phyloP scores from a whole-genome alignment of 1,140 invertebrate genomes.

The Nixonia krombeini region DNA sequence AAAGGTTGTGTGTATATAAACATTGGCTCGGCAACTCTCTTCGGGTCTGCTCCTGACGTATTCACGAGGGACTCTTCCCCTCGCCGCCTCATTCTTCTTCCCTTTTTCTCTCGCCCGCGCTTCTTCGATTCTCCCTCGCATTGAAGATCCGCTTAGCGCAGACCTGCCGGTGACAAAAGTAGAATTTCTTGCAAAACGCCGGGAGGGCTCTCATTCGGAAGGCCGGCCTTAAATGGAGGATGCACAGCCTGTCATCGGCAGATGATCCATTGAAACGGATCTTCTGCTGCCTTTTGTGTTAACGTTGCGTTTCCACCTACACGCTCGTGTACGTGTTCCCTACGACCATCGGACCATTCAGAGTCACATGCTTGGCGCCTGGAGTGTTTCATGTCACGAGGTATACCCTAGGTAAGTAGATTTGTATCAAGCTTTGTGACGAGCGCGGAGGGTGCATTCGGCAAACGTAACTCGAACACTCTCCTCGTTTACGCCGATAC shows the following conservation, averaged over 20 bases:
- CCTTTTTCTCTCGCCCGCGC: conserved; percentile 8
- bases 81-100: conserved; percentile 14
- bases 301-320: background rate
- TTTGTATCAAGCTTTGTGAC: conserved; percentile 2
- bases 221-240: conserved; percentile 15
- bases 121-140: conserved; percentile 19
- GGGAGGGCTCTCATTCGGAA: conserved; percentile 41
- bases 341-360: conserved; percentile 9
- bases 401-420: background rate
- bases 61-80: too few relatives aligned
- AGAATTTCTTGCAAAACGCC: conserved; percentile 46
- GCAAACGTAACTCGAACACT: too few relatives aligned
- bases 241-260: conserved; percentile 49
- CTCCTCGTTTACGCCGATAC: too few relatives aligned
- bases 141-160: conserved; percentile 4
- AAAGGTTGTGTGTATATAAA: conserved; percentile 3
- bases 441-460: background rate
- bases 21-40: background rate
- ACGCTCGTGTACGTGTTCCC: too few relatives aligned
- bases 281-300: conserved; percentile 14
- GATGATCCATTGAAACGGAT: conserved; percentile 59
- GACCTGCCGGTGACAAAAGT: conserved; percentile 51
- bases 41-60: conserved; percentile 44
- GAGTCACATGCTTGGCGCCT: conserved; percentile 19
- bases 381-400: background rate